Percentiles rank a stretch among this genome's conserved stretches.
Evolutionary conservation across 2,888 invertebrate species (phyloP).

Genomic region (Drosophila merina): DNA sequence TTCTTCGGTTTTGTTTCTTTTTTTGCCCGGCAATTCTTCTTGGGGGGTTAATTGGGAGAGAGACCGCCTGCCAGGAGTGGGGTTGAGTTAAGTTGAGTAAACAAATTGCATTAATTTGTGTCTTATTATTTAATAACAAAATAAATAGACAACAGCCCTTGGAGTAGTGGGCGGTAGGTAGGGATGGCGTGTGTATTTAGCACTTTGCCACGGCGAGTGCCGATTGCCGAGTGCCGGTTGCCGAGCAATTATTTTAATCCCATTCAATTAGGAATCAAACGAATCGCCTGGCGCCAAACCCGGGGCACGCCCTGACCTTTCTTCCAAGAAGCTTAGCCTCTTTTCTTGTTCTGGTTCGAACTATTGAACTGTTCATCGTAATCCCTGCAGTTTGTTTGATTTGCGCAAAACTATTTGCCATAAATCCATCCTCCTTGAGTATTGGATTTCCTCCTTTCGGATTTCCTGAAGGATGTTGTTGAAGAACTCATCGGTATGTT

Average conservation of each 20-base stretch:
- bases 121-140: conserved; percentile 77
- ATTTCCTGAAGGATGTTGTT: background rate
- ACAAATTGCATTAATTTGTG: conserved; percentile 77
- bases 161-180: conserved; percentile 22
- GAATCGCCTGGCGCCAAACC: conserved; percentile 47
- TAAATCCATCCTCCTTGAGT: background rate
- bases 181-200: conserved; percentile 34
- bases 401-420: conserved; percentile 6
- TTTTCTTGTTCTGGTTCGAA: too few species aligned
- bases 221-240: conserved; percentile 19
- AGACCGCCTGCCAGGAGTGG: conserved; percentile 37
- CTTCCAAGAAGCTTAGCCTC: background rate
- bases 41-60: conserved; percentile 39
- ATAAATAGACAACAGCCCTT: conserved; percentile 69
- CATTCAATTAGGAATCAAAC: conserved; percentile 63
- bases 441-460: background rate
- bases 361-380: background rate
- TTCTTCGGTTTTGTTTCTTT: conserved; percentile 5
- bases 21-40: conserved; percentile 23
- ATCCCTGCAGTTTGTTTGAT: background rate
- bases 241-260: conserved; percentile 62
- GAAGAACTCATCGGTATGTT: background rate
- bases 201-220: conserved; percentile 32
- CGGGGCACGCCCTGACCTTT: conserved; percentile 8
- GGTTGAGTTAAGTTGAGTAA: conserved; percentile 63